A percentile compares a stretch with the other conserved stretches of the same genome.
These are phyloP conservation scores for Zaprionus nigranus DNA, from an alignment of 1,140 invertebrate genomes.

Conservation along the genomic window DNA sequence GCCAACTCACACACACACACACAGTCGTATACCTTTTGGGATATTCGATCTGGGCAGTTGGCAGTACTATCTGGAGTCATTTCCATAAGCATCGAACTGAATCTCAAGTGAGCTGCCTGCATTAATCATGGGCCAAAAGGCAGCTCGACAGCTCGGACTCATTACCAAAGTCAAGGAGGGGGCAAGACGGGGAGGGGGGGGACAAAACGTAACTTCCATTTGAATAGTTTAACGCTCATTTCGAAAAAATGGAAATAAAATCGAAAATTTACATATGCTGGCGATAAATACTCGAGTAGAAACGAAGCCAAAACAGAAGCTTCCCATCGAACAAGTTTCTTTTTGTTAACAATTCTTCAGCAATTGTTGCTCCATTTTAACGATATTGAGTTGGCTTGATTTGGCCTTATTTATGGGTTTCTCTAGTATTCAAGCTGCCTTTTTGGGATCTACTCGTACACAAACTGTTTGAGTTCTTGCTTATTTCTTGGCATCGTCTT, in stretches of 20 bases:
- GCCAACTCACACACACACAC: constrained; percentile 18
- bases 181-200: neutral
- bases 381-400: constrained; percentile 4
- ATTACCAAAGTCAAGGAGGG: constrained; percentile 37
- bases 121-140: constrained; percentile 45
- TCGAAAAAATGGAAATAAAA: constrained; percentile 22
- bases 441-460: constrained; percentile 2
- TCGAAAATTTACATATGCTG: constrained; percentile 17
- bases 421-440: neutral
- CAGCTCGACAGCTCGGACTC: constrained; percentile 7
- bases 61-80: constrained; percentile 16
- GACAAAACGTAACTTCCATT: constrained; percentile 22
- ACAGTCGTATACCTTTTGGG: constrained; percentile 1
- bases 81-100: constrained; percentile 37
- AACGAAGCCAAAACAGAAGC: neutral
- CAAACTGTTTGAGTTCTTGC: neutral
- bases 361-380: neutral
- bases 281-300: constrained; percentile 20
- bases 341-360: neutral
- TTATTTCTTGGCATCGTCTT: neutral
- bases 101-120: constrained; percentile 43
- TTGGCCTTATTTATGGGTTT: neutral
- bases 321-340: neutral
- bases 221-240: constrained; percentile 19
- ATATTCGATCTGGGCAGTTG: constrained; percentile 18